Evolutionary conservation across 92 coral and sea anemone species (phyloP), one percentile per base, ranked within the genome.

Genomic region (Porites lobata): DNA sequence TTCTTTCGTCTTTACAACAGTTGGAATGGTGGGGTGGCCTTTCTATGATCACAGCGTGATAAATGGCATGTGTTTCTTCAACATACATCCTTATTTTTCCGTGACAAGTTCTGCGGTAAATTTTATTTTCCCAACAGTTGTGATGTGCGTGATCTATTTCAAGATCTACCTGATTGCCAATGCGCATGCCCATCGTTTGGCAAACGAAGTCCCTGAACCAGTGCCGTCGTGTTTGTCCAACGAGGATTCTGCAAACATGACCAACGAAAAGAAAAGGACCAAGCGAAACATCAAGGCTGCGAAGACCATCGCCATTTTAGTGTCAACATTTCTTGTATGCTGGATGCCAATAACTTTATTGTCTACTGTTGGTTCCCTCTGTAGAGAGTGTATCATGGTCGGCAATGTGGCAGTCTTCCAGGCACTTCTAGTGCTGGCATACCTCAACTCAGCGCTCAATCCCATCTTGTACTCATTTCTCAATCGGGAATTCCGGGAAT

Each of bases 401-500:
- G 47, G 47, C 47, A 69, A 82, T 0, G 73, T 38, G 19, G 78
- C 69, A 59, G 80, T 93, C 1, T 29, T 63, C 47, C 9, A 22
- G 18, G 82, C 85, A 29, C 67, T 90, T 10, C 66, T 93, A 0
- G 85, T 93, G 65, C 38, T 95, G 9, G 98, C 96, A 10, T 95
- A 93, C 85, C 59, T 81, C 15, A 95, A 95, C 84, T 90, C 94
- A 2, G 98, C 94, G 10, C 86, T 95, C 69, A 95, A 95, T 52
- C 98, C 98, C 22, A 93, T 95, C 67, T 74, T 95, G 87, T 95
- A 95, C 73, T 94, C 96, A n/a, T 93, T 93, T 81, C 88, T 91
- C 70, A 95, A 95, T 65, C 92, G 91, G 63, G 93, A 95, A 38
- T 95, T 95, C 73, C 90, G 96, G 1, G 94, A 95, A 53, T 88